Conservation (phyloP, 2,797 vertebrate genomes). For the Stomatorhinus walkeri region DNA sequence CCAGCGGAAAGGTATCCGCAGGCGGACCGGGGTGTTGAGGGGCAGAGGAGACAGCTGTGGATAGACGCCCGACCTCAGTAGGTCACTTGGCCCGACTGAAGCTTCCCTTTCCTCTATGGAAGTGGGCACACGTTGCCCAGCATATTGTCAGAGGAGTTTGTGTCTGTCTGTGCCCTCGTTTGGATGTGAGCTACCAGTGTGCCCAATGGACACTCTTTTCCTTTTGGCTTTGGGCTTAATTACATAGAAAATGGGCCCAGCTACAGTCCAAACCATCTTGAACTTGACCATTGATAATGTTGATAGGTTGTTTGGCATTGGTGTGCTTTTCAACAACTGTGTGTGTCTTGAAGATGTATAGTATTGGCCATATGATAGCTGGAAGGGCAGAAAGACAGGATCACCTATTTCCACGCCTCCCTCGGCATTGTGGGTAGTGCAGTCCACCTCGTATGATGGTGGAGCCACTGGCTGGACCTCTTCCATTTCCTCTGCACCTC, state of each 20-base stretch:
- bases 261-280: slow-evolving; percentile 11
- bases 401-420: not conserved
- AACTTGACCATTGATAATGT: not conserved
- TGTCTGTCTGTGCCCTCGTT: slow-evolving; percentile 14
- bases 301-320: not conserved
- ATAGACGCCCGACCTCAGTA: slow-evolving; percentile 9
- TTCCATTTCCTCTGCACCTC: slow-evolving; percentile 5
- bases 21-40: not conserved
- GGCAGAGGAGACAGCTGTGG: not conserved
- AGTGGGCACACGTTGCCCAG: slow-evolving; percentile 23
- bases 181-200: slow-evolving; percentile 4
- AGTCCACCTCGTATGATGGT: not conserved
- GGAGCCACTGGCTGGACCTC: slow-evolving; percentile 9
- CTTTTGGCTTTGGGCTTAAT: not conserved
- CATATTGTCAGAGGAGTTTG: not conserved
- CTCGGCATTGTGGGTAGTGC: too few relatives aligned
- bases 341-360: not conserved
- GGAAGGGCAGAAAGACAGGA: not conserved
- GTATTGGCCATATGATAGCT: not conserved
- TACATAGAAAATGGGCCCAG: not conserved
- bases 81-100: slow-evolving; percentile 18
- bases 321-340: not conserved
- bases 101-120: slow-evolving; percentile 34
- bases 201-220: not conserved
- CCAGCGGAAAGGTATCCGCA: not conserved